Conservation (phyloP, 2,888 invertebrate species). For the Lasioglossum villosulum region DNA sequence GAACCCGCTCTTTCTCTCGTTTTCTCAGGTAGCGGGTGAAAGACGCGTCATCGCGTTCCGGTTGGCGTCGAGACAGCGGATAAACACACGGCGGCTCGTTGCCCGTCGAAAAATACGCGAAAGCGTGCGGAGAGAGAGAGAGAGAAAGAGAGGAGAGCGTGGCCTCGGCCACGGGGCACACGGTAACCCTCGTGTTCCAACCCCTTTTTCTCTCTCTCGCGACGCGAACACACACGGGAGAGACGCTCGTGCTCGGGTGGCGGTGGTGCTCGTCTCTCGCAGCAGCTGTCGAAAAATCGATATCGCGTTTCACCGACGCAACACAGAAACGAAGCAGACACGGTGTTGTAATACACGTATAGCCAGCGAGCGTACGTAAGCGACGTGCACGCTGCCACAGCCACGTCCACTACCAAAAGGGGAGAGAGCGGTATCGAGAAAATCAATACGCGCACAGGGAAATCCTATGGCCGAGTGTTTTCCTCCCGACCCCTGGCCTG, state of each 20-base stretch:
- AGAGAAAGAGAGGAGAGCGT: neutral
- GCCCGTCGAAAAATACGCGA: neutral
- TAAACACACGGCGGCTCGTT: neutral
- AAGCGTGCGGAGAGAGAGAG: neutral
- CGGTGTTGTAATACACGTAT: conserved; percentile 57
- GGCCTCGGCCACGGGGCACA: neutral
- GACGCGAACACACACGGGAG: conserved; percentile 13
- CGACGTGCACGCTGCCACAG: conserved; percentile 29
- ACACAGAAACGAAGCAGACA: neutral
- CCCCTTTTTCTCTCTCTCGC: conserved; percentile 35
- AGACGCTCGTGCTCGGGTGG: neutral
- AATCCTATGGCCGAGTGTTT: conserved; percentile 70
- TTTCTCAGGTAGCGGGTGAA: neutral
- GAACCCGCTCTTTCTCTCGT: conserved; percentile 13
- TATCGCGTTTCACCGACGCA: conserved; percentile 59
- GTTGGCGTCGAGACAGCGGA: neutral
- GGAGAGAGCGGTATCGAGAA: conserved; percentile 67
- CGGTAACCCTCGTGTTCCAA: conserved; percentile 23
- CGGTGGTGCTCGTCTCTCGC: conserved; percentile 48
- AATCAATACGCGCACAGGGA: conserved; percentile 78
- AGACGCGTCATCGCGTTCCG: neutral
- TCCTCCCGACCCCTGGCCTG: conserved; percentile 53
- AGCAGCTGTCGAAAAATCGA: conserved; percentile 84
- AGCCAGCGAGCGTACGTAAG: conserved; percentile 59
- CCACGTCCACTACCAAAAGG: conserved; percentile 57